Base-by-base conservation (phyloP, 2,888 invertebrate genomes). In the Caenorhabditis sp. region DNA sequence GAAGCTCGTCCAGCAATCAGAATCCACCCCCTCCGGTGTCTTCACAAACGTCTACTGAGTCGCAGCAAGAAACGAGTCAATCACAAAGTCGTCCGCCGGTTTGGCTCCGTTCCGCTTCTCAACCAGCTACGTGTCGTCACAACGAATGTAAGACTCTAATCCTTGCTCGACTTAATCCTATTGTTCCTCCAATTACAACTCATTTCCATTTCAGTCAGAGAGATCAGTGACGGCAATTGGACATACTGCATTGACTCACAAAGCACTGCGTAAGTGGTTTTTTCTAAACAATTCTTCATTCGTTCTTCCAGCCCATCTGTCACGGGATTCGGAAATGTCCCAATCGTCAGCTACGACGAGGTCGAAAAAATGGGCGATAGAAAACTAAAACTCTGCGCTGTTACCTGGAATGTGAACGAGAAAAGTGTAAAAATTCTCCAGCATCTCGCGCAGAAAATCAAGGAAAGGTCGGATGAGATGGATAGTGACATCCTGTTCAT, bases 401-500 rank as follows among this genome's bases (percentile, higher is more conserved):
- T 90, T 15, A 90, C 89, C 9, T 90, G 90, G 90, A 90, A 90
- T 81, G 85, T 90, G 50, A 87, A 88, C 56, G 85, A 87, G 26
- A 89, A 89, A 77, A 82, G 60, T 1, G 82, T 58, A 1, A 84
- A 83, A 37, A 77, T 85, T 35, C 68, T 86, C 2, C 61, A 68
- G 13, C 74, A 80, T 62, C 58, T 85, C 9, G 77, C 78, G 11
- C 71, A 55, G 77, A 82, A 85, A 72, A 56, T 70, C 69, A 26
- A 70, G 61, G 82, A 64, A 44, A 53, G 80, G 72, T 37, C 67
- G 70, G 32, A 74, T 4, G 84, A 84, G 20, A 62, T 89, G 47
- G 89, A 78, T 6, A 64, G 86, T 15, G 89, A 89, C 28, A 64
- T 90, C 0, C 67, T 90, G 13, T 87, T 88, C 40, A 83, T 90